Conservation (phyloP, 2,797 vertebrate genomes). For the Eospalax fontanierii region DNA sequence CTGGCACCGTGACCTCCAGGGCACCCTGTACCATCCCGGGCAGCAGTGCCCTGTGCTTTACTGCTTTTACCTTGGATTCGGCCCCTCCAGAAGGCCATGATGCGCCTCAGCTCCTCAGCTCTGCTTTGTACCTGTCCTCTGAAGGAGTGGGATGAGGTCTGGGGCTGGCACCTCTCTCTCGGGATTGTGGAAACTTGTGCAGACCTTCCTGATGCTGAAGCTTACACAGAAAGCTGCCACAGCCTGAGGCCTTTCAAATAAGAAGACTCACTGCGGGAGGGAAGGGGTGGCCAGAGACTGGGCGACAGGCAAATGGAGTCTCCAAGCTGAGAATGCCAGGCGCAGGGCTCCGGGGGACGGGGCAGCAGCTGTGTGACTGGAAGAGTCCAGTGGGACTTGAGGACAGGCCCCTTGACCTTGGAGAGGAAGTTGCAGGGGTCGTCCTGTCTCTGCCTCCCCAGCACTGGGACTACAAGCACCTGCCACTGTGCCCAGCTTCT, state of each 20-base stretch:
- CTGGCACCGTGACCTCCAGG: background rate
- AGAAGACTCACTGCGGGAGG: background rate
- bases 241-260: no score
- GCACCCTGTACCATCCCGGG: no score
- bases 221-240: background rate
- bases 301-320: background rate
- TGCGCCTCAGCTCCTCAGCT: background rate
- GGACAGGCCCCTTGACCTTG: background rate
- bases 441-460: background rate
- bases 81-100: background rate
- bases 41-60: background rate
- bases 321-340: background rate
- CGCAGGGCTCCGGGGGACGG: no score
- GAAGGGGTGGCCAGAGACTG: background rate
- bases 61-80: background rate
- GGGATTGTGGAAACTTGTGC: background rate
- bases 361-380: background rate
- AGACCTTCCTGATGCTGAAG: no score
- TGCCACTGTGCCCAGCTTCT: background rate
- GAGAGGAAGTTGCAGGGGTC: background rate
- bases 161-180: background rate
- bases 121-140: background rate
- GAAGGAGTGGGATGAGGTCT: background rate
- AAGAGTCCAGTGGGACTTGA: background rate
- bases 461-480: background rate